phyloP scores from a whole-genome alignment of 1,140 invertebrate species.

The Zaprionus taronus region DNA sequence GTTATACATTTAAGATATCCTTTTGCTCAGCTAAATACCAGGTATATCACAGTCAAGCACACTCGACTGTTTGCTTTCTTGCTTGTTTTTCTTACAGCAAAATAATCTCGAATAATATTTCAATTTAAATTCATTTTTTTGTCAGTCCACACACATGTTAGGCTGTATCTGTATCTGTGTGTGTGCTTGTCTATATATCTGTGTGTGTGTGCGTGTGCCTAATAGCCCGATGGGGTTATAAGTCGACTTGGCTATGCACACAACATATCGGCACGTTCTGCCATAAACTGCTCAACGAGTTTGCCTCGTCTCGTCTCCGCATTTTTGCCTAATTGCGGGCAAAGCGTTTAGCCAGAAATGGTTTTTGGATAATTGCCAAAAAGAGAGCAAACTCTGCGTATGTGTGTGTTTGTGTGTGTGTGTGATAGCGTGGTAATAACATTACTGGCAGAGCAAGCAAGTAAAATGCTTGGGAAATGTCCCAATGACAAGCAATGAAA shows the following conservation, averaged over 20 bases:
- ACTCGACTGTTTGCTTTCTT: no score
- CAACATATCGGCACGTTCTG: slow-evolving; percentile 39
- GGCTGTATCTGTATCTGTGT: neutral
- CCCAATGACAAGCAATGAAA: slow-evolving; percentile 71
- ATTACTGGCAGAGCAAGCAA: slow-evolving; percentile 42
- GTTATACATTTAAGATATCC: no score
- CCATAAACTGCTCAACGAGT: slow-evolving; percentile 33
- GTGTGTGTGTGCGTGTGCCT: neutral
- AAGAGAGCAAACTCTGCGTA: neutral
- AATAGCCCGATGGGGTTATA: slow-evolving; percentile 9
- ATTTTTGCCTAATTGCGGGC: slow-evolving; percentile 54
- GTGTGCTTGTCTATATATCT: neutral
- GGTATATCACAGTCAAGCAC: no score
- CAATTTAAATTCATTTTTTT: slow-evolving; percentile 20
- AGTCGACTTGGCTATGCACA: slow-evolving; percentile 10
- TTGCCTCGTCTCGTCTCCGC: slow-evolving; percentile 9
- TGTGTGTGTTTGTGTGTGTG: slow-evolving; percentile 21
- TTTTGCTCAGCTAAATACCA: no score
- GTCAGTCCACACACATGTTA: neutral
- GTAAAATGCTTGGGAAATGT: slow-evolving; percentile 48
- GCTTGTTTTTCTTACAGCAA: neutral
- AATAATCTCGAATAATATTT: slow-evolving; percentile 10
- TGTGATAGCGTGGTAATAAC: slow-evolving; percentile 53
- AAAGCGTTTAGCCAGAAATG: slow-evolving; percentile 53
- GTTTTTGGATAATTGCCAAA: slow-evolving; percentile 56